Evolutionary conservation across 2,888 invertebrate genomes (phyloP), one percentile per base, ranked within the genome.

Genomic region (Blastobasis lacticolella): DNA sequence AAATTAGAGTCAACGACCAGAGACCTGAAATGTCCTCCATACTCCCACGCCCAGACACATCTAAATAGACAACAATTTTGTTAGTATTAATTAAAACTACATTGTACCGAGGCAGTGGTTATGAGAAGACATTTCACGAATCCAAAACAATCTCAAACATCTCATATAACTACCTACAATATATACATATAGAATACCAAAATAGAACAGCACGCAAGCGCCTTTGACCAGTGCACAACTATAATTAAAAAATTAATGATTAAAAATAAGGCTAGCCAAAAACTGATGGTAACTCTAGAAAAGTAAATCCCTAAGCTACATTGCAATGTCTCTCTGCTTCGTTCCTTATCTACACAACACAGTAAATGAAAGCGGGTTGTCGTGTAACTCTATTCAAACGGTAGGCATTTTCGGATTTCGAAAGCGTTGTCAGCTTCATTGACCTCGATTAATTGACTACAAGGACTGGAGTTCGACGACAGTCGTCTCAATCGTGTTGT

Each of bases 261-360:
- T 75, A 74, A 59, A 78, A 70, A 73, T 72, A 78, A 82, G 76
- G 75, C 86, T 86, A 87, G 84, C 85, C 75, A 82, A 82, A 80
- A 85, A 83, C 83, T 84, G 78, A 77, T 86, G 87, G 87, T 87
- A 87, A 87, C 87, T 86, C 81, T 81, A 83, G 82, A 80, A 81
- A 78, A 78, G 73, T 75, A 64, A 78, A 78, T 72, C 57, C 64
- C 72, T 83, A 77, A 68, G 66, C 74, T 81, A 82, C 61, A 70
- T 69, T 75, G 78, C 80, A 78, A 82, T 78, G 81, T 84, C 79
- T 83, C 80, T 81, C 79, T 66, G 46, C 48, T 48, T 48, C 40
- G 23, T 46, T 38, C 6, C 36, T 8, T 37, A 51, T 37, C 37
- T 71, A 66, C 61, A 66, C 72, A 70, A 81, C 75, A 77, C 78